Percentiles rank a stretch among this genome's conserved stretches.
Evolutionary conservation across 2,888 invertebrate species (phyloP).

Genomic region (Rhorus exstirpatorius): DNA sequence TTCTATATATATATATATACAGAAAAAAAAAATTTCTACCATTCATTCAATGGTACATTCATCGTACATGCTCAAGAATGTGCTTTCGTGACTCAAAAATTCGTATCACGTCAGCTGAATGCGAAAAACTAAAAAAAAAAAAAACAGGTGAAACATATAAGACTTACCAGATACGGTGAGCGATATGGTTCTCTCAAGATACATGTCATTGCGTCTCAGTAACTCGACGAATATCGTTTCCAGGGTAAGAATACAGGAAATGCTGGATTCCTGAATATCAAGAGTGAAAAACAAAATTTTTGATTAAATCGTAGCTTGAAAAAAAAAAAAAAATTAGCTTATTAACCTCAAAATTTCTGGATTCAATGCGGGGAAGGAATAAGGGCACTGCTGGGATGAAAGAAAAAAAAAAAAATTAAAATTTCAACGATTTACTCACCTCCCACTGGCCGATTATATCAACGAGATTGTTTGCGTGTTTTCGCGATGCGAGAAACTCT

Average conservation of each 20-base stretch:
- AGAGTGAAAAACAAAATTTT: background rate
- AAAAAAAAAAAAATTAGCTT: too few species aligned
- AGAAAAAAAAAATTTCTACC: background rate
- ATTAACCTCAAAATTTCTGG: conserved; percentile 36
- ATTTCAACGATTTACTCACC: conserved; percentile 84
- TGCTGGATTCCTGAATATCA: conserved; percentile 79
- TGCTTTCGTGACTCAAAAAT: conserved; percentile 15
- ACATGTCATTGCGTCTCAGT: conserved; percentile 90
- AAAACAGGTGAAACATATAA: conserved; percentile 9
- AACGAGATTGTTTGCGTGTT: conserved; percentile 89
- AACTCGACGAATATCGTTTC: conserved; percentile 91
- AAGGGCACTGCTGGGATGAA: too few species aligned
- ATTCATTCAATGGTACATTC: background rate
- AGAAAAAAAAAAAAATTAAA: background rate
- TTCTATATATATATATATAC: too few species aligned
- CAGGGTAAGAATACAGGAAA: conserved; percentile 89
- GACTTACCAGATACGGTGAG: conserved; percentile 81
- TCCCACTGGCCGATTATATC: conserved; percentile 91
- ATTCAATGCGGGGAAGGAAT: background rate
- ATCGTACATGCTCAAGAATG: background rate
- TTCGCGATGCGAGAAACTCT: conserved; percentile 90
- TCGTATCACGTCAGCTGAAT: conserved; percentile 7
- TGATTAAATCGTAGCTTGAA: background rate
- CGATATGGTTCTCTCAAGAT: conserved; percentile 86
- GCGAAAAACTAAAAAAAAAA: conserved; percentile 3